Base-by-base conservation (phyloP, 2,113 vertebrate species). In the Leiothrix lutea region DNA sequence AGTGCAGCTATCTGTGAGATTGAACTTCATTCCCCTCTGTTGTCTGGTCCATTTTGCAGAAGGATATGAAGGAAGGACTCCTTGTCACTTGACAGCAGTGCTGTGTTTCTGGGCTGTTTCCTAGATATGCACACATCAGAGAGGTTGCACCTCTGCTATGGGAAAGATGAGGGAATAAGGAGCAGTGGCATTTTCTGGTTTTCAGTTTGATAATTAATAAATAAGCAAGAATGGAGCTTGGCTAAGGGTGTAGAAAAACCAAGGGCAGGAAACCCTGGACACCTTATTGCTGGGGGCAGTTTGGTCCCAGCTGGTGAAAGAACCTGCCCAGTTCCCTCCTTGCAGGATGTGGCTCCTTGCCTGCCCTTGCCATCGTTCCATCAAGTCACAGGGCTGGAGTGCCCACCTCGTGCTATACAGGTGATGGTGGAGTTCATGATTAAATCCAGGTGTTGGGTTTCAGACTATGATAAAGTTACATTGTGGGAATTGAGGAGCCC, bases 391-490 rank as follows among this genome's bases (percentile, higher is more conserved):
- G 42, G 48, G 35, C 58, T 62, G 60, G n/a, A 54, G 54, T 75
- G 33, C 13, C 33, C 33, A 14, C 24, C 60, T 86, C 0, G 0
- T 74, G 53, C 70, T 60, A 14, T 56, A 20, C 0, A 9, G 31
- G 31, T 56, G 60, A 12, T 26, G 28, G 29, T 8, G 28, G 25
- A 38, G 69, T n/a, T 75, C 5, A 6, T 26, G 1, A 77, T 90
- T 81, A 86, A 84, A 88, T 50, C 9, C 13, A 44, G 44, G 21
- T 2, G 1, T 8, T 72, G 66, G 24, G 48, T 72, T 81, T 77
- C 0, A 2, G 45, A 36, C n/a, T 82, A 14, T 38, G 29, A 15
- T 67, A 35, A 75, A 92, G 57, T 69, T 44, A 28, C 17, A 21
- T 31, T 36, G 40, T 5, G 14, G 29, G 33, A 78, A 57, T 16